These are phyloP conservation scores for Thyatira batis DNA, from an alignment of 2,888 invertebrate genomes.

Conservation along the genomic window DNA sequence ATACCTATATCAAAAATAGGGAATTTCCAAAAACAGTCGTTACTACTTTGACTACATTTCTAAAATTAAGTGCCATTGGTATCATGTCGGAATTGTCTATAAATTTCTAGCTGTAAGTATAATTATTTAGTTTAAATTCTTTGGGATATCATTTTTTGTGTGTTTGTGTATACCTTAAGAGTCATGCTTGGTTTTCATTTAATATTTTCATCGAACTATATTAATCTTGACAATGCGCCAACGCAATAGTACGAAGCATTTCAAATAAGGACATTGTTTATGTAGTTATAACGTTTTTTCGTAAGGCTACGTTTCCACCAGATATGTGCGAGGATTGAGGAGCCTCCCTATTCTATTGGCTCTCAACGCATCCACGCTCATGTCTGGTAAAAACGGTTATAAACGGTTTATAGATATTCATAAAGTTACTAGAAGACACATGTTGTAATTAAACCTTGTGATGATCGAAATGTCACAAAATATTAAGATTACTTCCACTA, in stretches of 20 bases:
- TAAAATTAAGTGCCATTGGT: conserved; percentile 33
- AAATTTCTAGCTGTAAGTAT: conserved; percentile 17
- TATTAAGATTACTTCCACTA: not conserved
- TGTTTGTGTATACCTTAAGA: conserved; percentile 22
- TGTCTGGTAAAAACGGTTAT: too few species aligned
- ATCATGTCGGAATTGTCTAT: conserved; percentile 21
- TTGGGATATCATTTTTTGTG: conserved; percentile 24
- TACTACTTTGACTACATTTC: conserved; percentile 15
- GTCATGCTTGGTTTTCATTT: conserved; percentile 7
- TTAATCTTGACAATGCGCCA: conserved; percentile 72
- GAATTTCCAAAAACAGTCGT: too few species aligned
- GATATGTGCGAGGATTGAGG: too few species aligned
- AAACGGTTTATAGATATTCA: too few species aligned
- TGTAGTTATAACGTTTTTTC: too few species aligned
- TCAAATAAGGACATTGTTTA: conserved; percentile 27
- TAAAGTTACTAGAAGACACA: too few species aligned
- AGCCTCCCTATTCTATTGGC: too few species aligned
- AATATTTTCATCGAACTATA: conserved; percentile 17
- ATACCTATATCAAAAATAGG: too few species aligned
- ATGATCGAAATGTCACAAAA: not conserved
- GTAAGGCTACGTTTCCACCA: too few species aligned
- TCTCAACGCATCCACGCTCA: too few species aligned
- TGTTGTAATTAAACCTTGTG: too few species aligned
- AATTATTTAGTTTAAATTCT: conserved; percentile 12
- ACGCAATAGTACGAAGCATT: conserved; percentile 35